Base-by-base conservation (phyloP, 2,888 invertebrate genomes). In the Sesamia inferens region DNA sequence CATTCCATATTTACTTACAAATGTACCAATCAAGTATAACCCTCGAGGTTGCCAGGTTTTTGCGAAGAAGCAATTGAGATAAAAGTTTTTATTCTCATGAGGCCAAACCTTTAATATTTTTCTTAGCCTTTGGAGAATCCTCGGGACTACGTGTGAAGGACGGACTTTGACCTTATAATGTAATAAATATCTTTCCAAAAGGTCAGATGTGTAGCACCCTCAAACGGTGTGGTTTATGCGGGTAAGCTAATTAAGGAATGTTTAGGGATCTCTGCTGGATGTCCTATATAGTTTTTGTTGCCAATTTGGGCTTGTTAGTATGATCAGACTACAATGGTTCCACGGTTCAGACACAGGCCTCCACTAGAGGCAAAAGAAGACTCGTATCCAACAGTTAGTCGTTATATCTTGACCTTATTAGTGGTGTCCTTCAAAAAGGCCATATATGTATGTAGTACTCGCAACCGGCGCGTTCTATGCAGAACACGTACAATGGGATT, bases 371-470 rank as follows among this genome's bases (percentile, higher is more conserved):
- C 39, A 39, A 39, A 7, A 7, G 39, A 39, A 39, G 39, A 5
- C 39, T 39, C 39, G 39, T 39, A 7, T 39, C 39, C 7, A 39
- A 7, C 39, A 39, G 39, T 39, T 39, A 39, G 39, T 39, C 7
- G 4, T 39, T 39, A 39, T 39, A 39, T 39, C 78, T 54, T 68
- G 67, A 80, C 55, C 39, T 64, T 64, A 31, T 63, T 39, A 39
- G 22, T 5, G 10, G 19, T 51, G 64, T 74, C 68, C 80, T 79
- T 74, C 44, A 44, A 14, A 61, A 68, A 66, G 75, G 57, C 62
- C 80, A 55, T 6, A 14, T 57, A 16, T 44, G 58, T n/a, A n/a
- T n/a, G n/a, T 55, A 64, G 31, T 59, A 44, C 24, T 58, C 13
- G 47, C 8, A n/a, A 44, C 5, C 13, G 44, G 47, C 6, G 24